Percentiles rank a stretch among this genome's conserved stretches.
Conservation (phyloP, 2,888 invertebrate genomes). For the Petrolisthes manimaculis region DNA sequence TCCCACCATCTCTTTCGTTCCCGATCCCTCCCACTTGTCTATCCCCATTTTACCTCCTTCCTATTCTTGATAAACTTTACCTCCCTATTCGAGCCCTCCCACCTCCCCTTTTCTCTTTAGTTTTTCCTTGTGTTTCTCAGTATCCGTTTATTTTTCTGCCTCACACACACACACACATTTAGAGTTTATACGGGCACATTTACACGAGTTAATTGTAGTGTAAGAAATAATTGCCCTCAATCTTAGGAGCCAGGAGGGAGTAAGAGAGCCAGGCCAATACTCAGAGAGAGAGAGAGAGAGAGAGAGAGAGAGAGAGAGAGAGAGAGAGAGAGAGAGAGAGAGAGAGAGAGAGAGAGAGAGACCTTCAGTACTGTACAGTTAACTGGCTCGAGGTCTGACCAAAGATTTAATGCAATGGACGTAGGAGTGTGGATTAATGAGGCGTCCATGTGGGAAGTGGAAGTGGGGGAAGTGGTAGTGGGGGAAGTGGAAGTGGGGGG, state of each 20-base stretch:
- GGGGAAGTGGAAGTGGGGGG: background rate
- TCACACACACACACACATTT: conserved; percentile 11
- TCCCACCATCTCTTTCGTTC: no score
- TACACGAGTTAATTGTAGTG: background rate
- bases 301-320: background rate
- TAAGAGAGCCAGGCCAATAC: background rate
- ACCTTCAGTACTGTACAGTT: conserved; percentile 1
- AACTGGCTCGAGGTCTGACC: background rate
- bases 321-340: conserved; percentile 7
- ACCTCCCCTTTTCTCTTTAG: no score
- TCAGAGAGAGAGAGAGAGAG: conserved; percentile 5
- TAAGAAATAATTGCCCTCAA: background rate
- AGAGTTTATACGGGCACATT: background rate
- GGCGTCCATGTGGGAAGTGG: background rate
- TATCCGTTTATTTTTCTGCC: background rate
- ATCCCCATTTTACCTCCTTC: no score
- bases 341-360: background rate
- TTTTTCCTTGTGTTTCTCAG: no score
- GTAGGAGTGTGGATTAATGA: conserved; percentile 9
- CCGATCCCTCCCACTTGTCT: no score
- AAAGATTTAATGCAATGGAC: conserved; percentile 11
- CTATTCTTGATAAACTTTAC: no score
- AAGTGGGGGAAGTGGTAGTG: background rate
- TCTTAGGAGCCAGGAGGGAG: background rate
- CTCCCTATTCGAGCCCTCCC: no score